Conservation (phyloP, 2,888 invertebrate species). For the Agrypnus murinus region DNA sequence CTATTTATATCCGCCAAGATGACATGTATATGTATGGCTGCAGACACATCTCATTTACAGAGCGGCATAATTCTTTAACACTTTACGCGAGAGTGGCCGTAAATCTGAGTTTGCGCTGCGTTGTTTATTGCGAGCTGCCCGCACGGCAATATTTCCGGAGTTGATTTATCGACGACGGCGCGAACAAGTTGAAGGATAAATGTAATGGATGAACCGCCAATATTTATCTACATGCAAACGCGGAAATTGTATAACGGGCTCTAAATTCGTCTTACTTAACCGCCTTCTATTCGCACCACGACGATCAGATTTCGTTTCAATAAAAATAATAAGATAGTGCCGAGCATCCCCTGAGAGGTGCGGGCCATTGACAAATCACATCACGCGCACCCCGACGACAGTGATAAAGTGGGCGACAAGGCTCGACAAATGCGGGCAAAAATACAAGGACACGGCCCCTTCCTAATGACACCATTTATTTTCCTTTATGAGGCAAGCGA, state of each 20-base stretch:
- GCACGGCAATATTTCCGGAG: conserved; percentile 54
- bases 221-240: conserved; percentile 58
- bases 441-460: conserved; percentile 70
- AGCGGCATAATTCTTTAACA: conserved; percentile 74
- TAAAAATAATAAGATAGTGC: conserved; percentile 38
- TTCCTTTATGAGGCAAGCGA: conserved; percentile 70
- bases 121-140: conserved; percentile 66
- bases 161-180: conserved; percentile 67
- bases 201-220: conserved; percentile 66
- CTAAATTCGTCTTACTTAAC: too few species aligned
- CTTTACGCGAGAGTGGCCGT: conserved; percentile 70
- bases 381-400: conserved; percentile 67
- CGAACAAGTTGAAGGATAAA: conserved; percentile 67
- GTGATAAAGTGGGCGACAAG: conserved; percentile 70
- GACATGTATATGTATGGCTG: conserved; percentile 69
- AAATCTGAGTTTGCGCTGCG: conserved; percentile 69
- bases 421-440: conserved; percentile 71
- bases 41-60: conserved; percentile 75
- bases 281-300: neutral
- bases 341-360: conserved; percentile 43
- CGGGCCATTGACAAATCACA: conserved; percentile 64
- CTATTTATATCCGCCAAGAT: conserved; percentile 69
- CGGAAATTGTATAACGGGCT: neutral
- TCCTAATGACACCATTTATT: conserved; percentile 72
- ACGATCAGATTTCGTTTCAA: conserved; percentile 17